Conservation (phyloP, 2,113 vertebrate species). For the Xyliphius kryptos region DNA sequence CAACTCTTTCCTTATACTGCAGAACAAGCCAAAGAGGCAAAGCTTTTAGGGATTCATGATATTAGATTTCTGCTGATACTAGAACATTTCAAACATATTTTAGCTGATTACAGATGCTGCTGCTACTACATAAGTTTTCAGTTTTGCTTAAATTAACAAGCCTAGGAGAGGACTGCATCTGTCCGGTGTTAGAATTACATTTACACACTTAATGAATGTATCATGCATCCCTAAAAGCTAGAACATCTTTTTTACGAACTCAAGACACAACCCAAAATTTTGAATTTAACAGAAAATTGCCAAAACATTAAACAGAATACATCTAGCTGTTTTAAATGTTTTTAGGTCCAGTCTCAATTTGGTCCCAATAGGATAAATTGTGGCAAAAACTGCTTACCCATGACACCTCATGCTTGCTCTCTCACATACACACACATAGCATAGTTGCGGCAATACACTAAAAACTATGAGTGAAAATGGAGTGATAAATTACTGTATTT, state of each 20-base stretch:
- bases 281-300: no score
- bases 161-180: no score
- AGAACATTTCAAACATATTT: no score
- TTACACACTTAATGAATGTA: no score
- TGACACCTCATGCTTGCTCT: constrained; percentile 10
- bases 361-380: constrained; percentile 20
- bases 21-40: constrained; percentile 6
- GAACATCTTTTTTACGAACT: not conserved
- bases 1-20: constrained; percentile 5
- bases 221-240: not conserved
- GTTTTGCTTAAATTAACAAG: no score
- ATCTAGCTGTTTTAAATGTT: constrained; percentile 3
- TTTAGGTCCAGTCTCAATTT: constrained; percentile 11
- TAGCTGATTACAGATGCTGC: no score
- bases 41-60: no score
- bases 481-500: constrained; percentile 42
- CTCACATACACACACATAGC: constrained; percentile 1
- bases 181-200: no score
- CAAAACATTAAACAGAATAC: no score
- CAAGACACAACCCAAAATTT: no score
- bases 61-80: no score
- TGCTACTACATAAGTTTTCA: no score
- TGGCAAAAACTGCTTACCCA: not conserved
- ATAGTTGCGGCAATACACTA: constrained; percentile 1
- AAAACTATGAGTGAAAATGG: constrained; percentile 13